A percentile compares a stretch with the other conserved stretches of the same genome.
Evolutionary conservation across 2,888 invertebrate species (phyloP).

Genomic region (Didymodactylos carnosus): DNA sequence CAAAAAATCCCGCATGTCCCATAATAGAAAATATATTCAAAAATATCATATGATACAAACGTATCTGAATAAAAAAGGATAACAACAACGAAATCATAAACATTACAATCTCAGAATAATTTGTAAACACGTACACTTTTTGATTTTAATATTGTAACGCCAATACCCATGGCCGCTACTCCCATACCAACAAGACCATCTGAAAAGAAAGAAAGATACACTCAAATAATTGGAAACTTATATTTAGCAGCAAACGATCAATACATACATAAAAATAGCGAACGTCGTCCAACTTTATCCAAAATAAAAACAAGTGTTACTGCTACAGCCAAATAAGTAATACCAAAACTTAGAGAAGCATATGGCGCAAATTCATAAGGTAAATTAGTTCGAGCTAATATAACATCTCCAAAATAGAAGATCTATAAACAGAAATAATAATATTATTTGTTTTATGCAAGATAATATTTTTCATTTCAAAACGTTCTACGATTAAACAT

Average conservation of each 20-base stretch:
- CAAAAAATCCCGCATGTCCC: background rate
- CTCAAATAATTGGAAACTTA: background rate
- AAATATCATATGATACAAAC: background rate
- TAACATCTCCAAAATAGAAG: background rate
- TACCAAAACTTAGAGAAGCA: background rate
- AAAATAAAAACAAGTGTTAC: background rate
- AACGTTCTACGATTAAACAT: no score
- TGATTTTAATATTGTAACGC: background rate
- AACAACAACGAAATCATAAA: background rate
- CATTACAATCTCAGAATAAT: background rate
- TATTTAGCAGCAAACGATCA: background rate
- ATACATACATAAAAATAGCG: background rate
- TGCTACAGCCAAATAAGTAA: background rate
- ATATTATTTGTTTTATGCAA: no score
- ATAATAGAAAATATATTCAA: background rate
- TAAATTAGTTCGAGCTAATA: background rate
- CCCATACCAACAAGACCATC: background rate
- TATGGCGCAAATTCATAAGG: background rate
- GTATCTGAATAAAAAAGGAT: background rate
- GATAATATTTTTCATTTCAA: no score
- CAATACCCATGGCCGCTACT: background rate
- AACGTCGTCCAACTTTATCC: background rate
- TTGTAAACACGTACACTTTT: background rate
- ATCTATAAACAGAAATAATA: background rate
- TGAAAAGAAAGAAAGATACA: background rate